Evolutionary conservation across 2,888 invertebrate genomes (phyloP).

Genomic region (Itoplectis maculator): DNA sequence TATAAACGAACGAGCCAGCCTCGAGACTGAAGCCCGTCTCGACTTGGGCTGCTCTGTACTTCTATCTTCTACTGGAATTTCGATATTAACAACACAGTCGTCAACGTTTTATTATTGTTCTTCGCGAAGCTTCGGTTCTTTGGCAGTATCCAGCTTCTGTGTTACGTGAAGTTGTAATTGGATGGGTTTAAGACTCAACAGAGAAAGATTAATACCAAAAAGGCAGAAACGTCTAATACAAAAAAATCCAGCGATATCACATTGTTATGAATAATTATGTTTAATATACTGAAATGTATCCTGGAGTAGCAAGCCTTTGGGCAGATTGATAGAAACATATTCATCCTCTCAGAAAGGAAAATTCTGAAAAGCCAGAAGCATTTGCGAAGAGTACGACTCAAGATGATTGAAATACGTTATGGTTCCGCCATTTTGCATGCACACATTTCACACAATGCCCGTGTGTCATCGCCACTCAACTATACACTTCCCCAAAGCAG

Average conservation of each 20-base stretch:
- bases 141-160: not conserved
- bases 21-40: conserved; percentile 23
- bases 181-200: not conserved
- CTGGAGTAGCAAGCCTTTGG: too few relatives aligned
- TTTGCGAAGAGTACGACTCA: not conserved
- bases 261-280: too few relatives aligned
- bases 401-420: not conserved
- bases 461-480: not conserved
- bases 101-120: not conserved
- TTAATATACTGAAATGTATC: too few relatives aligned
- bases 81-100: conserved; percentile 39
- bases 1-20: conserved; percentile 50
- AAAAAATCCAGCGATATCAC: too few relatives aligned
- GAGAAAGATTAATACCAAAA: not conserved
- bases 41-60: conserved; percentile 15
- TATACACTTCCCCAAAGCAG: not conserved
- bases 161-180: not conserved
- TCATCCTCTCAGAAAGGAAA: too few relatives aligned
- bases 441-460: not conserved
- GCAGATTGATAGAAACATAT: too few relatives aligned
- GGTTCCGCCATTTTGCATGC: too few relatives aligned
- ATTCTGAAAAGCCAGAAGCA: too few relatives aligned
- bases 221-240: too few relatives aligned
- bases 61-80: conserved; percentile 35
- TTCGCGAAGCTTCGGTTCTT: not conserved